Evolutionary conservation across 2,888 invertebrate genomes (phyloP), one percentile per base, ranked within the genome.

Genomic region (Heliconius ethilla): DNA sequence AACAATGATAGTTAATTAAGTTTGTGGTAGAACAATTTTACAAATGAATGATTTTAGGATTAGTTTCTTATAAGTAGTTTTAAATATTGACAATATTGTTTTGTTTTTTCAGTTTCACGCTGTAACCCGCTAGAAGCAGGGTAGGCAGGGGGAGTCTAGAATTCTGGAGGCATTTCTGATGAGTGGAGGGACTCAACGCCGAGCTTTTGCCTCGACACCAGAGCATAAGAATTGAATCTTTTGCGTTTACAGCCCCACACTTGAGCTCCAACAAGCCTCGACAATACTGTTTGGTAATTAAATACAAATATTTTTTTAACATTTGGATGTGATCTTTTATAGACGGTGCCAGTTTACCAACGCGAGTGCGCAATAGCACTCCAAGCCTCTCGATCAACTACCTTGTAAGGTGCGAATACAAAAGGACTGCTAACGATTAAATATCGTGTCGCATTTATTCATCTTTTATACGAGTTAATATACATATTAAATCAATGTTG

Each of bases 1-100:
- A 78, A 83, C 85, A 84, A 83, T 86, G 83, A 59, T 74, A 67
- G 84, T 79, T 81, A 82, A 82, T 83, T 66, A 77, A 79, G 82
- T 80, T 79, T 83, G 62, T 22, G 15, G 37, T 25, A 27, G 27
- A 83, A 83, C 82, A 82, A 72, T 70, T 76, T 75, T 65, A 74
- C 74, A 63, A 63, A n/a, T 45, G 45, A 74, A 63, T 74, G 63
- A 63, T 45, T 63, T 72, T 72, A 33, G n/a, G 33, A 7, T 11
- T 37, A 59, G 59, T 37, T 59, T 33, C 9, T 25, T 25, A n/a
- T 6, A 37, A 5, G 22, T 51, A 29, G 27, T 22, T 70, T 51
- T n/a, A 22, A 72, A 72, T 69, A 13, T 25, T 40, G 29, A 69
- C 3, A 40, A n/a, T 67, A 33, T 13, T 7, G 18, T 7, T 6